Percentiles rank a stretch among this genome's conserved stretches.
Conservation (phyloP, 2,113 vertebrate genomes). For the Dipodomys merriami region DNA sequence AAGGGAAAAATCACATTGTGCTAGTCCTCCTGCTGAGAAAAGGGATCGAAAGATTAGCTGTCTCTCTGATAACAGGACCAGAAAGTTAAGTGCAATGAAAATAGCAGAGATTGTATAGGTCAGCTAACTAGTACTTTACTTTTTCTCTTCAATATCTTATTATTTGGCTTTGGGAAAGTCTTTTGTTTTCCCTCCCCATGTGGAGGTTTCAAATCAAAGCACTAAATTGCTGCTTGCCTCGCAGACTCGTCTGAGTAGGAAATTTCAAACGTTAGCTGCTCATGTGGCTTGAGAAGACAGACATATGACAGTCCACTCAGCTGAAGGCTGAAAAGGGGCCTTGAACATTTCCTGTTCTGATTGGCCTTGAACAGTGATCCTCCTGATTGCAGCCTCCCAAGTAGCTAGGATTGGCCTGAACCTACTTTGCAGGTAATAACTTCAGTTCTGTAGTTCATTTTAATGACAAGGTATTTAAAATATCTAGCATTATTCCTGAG, state of each 20-base stretch:
- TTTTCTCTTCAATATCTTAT: not conserved
- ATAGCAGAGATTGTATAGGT: not conserved
- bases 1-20: not conserved
- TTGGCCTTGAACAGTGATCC: too few relatives aligned
- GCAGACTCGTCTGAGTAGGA: too few relatives aligned
- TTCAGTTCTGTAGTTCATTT: not conserved
- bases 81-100: not conserved
- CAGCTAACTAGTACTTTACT: not conserved
- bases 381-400: too few relatives aligned
- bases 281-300: too few relatives aligned
- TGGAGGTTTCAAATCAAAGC: too few relatives aligned
- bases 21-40: not conserved
- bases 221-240: too few relatives aligned
- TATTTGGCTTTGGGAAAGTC: not conserved
- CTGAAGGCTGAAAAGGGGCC: too few relatives aligned
- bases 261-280: too few relatives aligned
- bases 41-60: not conserved
- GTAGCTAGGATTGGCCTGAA: too few relatives aligned
- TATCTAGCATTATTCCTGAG: not conserved
- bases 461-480: not conserved
- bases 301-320: too few relatives aligned
- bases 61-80: not conserved
- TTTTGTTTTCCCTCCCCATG: not conserved
- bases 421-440: not conserved
- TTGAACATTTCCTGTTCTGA: too few relatives aligned